Percentiles rank a stretch among this genome's conserved stretches.
phyloP scores from a whole-genome alignment of 1,140 invertebrate genomes.

The Xylocopa sonorina region DNA sequence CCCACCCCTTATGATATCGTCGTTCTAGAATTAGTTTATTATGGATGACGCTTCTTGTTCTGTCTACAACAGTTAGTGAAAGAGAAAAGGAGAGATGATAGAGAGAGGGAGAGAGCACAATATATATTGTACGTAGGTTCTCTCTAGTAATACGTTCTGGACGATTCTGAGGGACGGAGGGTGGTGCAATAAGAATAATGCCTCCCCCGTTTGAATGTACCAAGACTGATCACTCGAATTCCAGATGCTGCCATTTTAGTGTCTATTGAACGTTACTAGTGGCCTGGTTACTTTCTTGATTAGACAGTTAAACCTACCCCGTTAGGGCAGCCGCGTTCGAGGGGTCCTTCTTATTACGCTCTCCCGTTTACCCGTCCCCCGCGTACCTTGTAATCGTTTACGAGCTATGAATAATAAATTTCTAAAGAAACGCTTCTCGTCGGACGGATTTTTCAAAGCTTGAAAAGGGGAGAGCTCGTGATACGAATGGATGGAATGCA shows the following conservation, averaged over 20 bases:
- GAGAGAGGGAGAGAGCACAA: neutral
- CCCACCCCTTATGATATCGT: constrained; percentile 1
- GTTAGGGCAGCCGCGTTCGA: neutral
- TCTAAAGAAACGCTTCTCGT: neutral
- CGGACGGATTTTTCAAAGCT: neutral
- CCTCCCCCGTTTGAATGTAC: neutral
- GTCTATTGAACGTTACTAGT: constrained; percentile 16
- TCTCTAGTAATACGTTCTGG: neutral
- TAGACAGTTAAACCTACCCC: constrained; percentile 29
- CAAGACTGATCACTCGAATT: neutral
- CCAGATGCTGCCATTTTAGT: neutral
- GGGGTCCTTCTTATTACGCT: neutral
- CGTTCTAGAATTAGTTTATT: constrained; percentile 33
- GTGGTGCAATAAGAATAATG: constrained; percentile 17
- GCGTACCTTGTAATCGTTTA: constrained; percentile 1
- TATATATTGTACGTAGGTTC: no score
- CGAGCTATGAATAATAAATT: constrained; percentile 39
- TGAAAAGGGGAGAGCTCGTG: neutral
- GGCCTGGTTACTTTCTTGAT: constrained; percentile 30
- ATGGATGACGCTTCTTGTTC: neutral
- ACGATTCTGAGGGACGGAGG: neutral
- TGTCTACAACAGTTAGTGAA: neutral
- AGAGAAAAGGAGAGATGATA: neutral
- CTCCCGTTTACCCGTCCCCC: neutral
- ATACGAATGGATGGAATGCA: neutral